Evolutionary conservation across 2,888 invertebrate species (phyloP).

Genomic region (Anarsia innoxiella): DNA sequence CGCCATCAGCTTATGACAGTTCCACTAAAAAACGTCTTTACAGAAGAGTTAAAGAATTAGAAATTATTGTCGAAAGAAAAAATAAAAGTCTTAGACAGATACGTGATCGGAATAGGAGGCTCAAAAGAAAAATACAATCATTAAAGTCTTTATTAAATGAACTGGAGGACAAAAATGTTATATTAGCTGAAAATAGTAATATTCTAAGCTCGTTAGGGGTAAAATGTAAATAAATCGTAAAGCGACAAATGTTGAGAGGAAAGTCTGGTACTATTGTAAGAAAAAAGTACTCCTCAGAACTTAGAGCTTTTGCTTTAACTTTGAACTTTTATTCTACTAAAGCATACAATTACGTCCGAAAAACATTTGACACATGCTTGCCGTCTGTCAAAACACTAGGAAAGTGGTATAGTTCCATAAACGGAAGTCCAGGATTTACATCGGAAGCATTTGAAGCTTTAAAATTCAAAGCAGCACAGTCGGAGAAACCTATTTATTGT

Average conservation of each 20-base stretch:
- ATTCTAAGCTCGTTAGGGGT: neutral
- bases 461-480: neutral
- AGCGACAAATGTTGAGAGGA: neutral
- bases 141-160: neutral
- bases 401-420: neutral
- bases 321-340: constrained; percentile 14
- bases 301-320: constrained; percentile 11
- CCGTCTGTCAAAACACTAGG: constrained; percentile 12
- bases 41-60: too few relatives aligned
- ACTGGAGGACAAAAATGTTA: neutral
- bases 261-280: constrained; percentile 5
- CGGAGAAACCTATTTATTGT: constrained; percentile 1
- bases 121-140: neutral
- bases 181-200: neutral
- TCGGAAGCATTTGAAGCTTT: neutral
- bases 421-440: neutral
- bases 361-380: constrained; percentile 20
- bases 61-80: too few relatives aligned
- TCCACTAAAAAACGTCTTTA: too few relatives aligned
- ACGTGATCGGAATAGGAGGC: too few relatives aligned
- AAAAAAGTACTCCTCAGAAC: constrained; percentile 10
- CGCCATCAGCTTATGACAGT: too few relatives aligned
- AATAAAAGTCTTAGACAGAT: too few relatives aligned
- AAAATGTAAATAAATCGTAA: neutral
- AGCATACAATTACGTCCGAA: constrained; percentile 24